These are phyloP conservation scores for Aepyceros melampus DNA, from an alignment of 2,113 vertebrate genomes.

Conservation along the genomic window DNA sequence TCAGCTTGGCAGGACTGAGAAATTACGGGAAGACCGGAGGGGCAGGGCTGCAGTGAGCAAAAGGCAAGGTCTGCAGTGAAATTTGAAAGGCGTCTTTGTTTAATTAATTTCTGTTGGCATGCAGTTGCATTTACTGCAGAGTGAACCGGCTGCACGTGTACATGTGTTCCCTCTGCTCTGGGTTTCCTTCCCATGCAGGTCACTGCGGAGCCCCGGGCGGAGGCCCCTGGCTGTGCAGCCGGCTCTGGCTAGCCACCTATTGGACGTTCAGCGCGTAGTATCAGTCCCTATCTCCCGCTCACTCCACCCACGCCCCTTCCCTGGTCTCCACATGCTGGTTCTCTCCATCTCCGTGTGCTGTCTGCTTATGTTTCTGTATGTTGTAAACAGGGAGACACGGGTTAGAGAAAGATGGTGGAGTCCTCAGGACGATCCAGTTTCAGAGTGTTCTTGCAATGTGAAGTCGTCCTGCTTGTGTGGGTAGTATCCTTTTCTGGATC, in stretches of 20 bases:
- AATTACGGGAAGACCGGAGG: neutral
- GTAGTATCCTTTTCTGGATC: too few species aligned
- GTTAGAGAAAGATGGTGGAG: neutral
- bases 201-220: rapidly evolving
- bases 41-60: neutral
- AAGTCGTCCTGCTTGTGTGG: neutral
- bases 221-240: neutral
- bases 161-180: neutral
- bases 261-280: rapidly evolving
- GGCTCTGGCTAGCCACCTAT: rapidly evolving
- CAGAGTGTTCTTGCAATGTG: neutral
- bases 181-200: rapidly evolving
- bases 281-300: rapidly evolving
- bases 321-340: neutral
- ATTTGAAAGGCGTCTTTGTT: neutral
- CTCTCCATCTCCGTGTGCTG: neutral
- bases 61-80: neutral
- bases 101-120: neutral
- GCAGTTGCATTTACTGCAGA: neutral
- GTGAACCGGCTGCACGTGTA: rapidly evolving
- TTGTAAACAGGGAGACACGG: neutral
- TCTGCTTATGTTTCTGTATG: rapidly evolving
- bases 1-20: neutral
- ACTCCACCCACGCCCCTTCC: neutral
- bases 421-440: neutral